These are phyloP conservation scores for Python bivittatus DNA, from an alignment of 2,113 vertebrate genomes.

Conservation along the genomic window DNA sequence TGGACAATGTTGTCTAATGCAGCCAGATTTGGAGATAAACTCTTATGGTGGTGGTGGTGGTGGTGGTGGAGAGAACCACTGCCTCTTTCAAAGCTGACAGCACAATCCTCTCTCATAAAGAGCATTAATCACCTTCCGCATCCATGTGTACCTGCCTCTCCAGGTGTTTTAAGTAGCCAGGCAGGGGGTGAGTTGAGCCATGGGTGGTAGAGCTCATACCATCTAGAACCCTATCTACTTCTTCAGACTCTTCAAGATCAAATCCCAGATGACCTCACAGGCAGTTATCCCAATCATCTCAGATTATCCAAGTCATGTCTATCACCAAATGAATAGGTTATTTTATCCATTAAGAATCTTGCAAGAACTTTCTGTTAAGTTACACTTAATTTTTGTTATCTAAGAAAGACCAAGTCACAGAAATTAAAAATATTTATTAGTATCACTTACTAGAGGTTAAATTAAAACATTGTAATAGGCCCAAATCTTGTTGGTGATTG, in stretches of 20 bases:
- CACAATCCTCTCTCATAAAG: not conserved
- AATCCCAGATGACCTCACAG: not conserved
- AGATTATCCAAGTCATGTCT: not conserved
- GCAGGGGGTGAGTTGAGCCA: not conserved
- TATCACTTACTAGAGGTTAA: constrained; percentile 66
- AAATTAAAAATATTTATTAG: constrained; percentile 76
- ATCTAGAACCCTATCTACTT: not conserved
- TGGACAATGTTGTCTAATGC: not conserved
- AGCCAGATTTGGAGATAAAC: not conserved
- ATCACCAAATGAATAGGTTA: not conserved
- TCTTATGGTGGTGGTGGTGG: not conserved
- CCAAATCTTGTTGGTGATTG: constrained; percentile 57
- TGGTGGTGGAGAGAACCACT: no score
- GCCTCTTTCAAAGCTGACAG: not conserved
- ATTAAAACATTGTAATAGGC: constrained; percentile 59
- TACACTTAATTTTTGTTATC: constrained; percentile 27
- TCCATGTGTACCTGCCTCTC: not conserved
- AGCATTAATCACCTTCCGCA: not conserved
- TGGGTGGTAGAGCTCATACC: not conserved
- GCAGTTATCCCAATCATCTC: not conserved
- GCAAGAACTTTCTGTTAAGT: not conserved
- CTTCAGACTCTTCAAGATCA: not conserved
- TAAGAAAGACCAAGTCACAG: constrained; percentile 39
- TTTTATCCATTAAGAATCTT: not conserved
- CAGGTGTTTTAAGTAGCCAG: not conserved